Evolutionary conservation across 2,888 invertebrate species (phyloP), one percentile per base, ranked within the genome.

Genomic region (Heteromurus nitidus): DNA sequence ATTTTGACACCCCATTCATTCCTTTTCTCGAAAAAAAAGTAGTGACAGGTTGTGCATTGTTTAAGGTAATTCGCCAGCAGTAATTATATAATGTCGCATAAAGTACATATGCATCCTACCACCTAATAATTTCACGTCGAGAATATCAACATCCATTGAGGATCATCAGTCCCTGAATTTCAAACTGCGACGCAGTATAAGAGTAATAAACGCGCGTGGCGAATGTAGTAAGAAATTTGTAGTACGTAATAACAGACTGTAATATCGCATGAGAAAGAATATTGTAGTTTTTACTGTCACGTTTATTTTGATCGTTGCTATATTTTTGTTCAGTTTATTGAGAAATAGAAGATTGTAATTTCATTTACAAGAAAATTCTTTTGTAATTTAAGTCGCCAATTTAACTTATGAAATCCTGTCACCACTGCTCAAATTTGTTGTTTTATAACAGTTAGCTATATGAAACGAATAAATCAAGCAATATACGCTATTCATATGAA

Each of bases 141-240:
- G 13, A 2, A 53, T 18, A 22, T 53, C 18, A 20, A 53, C 5
- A 22, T 53, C n/a, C n/a, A n/a, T n/a, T 18, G 2, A 18, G 11
- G 24, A 28, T 60, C 16, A 60, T 28, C 60, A 28, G 18, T 7
- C 28, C n/a, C n/a, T 7, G n/a, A 42, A 1, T 11, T 16, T 16
- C 22, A 3, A 26, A 26, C 26, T 55, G 22, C 55, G 55, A 55
- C 2, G 26, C 24, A 26, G 55, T 20, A 20, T n/a, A 58, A 3
- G 36, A 9, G 64, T 20, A 36, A 13, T 18, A 47, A n/a, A n/a
- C n/a, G n/a, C n/a, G n/a, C n/a, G n/a, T n/a, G n/a, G n/a, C n/a
- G n/a, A n/a, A n/a, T n/a, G 76, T 80, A 76, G 76, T 80, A 75
- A 65, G 58, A 67, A 68, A 73, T 65, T 24, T 1, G 73, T 73